These are phyloP conservation scores for Bucorvus abyssinicus DNA, from an alignment of 2,797 vertebrate species.

Conservation along the genomic window DNA sequence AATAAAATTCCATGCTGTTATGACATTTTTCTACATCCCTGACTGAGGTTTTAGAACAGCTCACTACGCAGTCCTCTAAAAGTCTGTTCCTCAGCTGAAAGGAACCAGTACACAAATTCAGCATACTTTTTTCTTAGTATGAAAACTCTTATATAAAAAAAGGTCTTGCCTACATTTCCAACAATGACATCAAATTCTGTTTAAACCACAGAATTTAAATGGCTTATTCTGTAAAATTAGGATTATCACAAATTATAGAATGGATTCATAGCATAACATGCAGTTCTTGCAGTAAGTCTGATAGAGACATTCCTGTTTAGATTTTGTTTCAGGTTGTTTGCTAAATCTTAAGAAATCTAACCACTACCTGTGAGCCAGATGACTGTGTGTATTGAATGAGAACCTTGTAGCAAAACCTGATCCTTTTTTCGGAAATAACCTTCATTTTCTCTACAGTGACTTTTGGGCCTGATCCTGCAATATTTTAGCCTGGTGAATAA, in stretches of 20 bases:
- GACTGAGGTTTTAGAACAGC: background rate
- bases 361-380: background rate
- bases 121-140: background rate
- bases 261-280: background rate
- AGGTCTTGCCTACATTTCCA: background rate
- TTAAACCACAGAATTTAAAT: background rate
- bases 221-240: background rate
- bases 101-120: background rate
- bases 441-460: background rate
- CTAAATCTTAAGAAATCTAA: background rate
- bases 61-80: background rate
- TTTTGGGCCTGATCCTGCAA: background rate
- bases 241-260: background rate
- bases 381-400: background rate
- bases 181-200: background rate
- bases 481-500: background rate
- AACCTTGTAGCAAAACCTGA: background rate
- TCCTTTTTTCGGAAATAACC: background rate
- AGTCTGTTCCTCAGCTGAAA: background rate
- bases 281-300: background rate
- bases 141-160: background rate
- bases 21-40: background rate
- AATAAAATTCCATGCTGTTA: conserved; percentile 3
- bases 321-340: background rate
- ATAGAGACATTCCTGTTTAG: background rate